A percentile compares a stretch with the other conserved stretches of the same genome.
phyloP scores from a whole-genome alignment of 2,888 invertebrate species.

The Platycheirus rosarum region DNA sequence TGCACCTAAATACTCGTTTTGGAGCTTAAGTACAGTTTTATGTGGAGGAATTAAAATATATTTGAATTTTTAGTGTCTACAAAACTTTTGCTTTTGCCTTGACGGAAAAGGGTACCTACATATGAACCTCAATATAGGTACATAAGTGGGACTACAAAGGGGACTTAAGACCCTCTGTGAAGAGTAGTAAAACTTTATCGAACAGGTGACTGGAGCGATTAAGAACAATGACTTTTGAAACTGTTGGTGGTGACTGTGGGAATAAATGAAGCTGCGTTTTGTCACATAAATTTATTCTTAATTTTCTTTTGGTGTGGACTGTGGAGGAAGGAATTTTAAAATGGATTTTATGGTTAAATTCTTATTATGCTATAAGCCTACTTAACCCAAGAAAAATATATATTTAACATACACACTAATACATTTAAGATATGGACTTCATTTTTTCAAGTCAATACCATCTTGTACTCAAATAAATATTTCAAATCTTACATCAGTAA shows the following conservation, averaged over 20 bases:
- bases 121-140: no score
- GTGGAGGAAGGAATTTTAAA: no score
- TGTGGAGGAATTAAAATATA: conserved; percentile 61
- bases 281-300: no score
- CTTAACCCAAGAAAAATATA: no score
- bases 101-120: conserved; percentile 1
- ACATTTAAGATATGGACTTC: neutral
- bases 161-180: neutral
- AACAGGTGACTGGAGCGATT: conserved; percentile 17
- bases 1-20: conserved; percentile 65
- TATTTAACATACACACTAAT: neutral
- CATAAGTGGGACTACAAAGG: no score
- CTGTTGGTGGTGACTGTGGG: neutral
- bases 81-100: conserved; percentile 25
- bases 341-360: no score
- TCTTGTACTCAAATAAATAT: neutral
- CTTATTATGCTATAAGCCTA: no score
- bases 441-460: conserved; percentile 1
- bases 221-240: conserved; percentile 36
- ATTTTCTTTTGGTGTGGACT: no score
- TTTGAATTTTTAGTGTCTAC: conserved; percentile 48
- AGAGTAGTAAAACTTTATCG: conserved; percentile 16
- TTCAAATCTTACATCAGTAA: conserved; percentile 29
- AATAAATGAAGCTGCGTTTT: neutral
- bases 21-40: conserved; percentile 58